phyloP scores from a whole-genome alignment of 2,797 vertebrate species.

The Crenuchus spilurus region DNA sequence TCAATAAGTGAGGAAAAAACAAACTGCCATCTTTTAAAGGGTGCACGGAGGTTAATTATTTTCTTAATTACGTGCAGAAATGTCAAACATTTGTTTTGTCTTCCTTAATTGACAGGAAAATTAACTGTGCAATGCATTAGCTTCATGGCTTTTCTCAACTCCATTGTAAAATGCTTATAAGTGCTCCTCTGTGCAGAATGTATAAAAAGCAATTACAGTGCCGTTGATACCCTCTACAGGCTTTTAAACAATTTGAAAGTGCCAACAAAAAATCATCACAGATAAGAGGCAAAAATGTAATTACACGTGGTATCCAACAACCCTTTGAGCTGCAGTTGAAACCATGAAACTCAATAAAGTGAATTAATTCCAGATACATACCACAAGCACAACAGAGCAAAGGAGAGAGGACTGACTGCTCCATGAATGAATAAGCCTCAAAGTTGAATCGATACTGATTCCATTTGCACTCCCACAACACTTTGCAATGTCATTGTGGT shows the following conservation, averaged over 20 bases:
- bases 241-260: slow-evolving; percentile 66
- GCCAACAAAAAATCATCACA: slow-evolving; percentile 58
- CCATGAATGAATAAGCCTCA: no score
- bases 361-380: slow-evolving; percentile 64
- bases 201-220: slow-evolving; percentile 65
- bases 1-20: slow-evolving; percentile 58
- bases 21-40: no score
- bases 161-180: slow-evolving; percentile 60
- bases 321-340: slow-evolving; percentile 66
- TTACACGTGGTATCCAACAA: slow-evolving; percentile 71
- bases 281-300: slow-evolving; percentile 71
- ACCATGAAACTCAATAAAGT: slow-evolving; percentile 65
- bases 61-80: slow-evolving; percentile 72
- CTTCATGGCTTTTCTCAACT: slow-evolving; percentile 62
- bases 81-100: no score
- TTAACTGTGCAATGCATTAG: no score
- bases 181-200: slow-evolving; percentile 65
- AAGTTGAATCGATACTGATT: slow-evolving; percentile 44
- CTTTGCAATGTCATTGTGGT: slow-evolving; percentile 6
- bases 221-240: slow-evolving; percentile 50
- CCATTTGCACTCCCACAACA: slow-evolving; percentile 13
- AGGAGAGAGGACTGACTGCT: not conserved
- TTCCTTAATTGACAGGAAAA: no score
- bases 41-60: slow-evolving; percentile 71
- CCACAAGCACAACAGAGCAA: slow-evolving; percentile 26